Evolutionary conservation across 2,797 vertebrate genomes (phyloP).

Genomic region (Microtus obscurus): DNA sequence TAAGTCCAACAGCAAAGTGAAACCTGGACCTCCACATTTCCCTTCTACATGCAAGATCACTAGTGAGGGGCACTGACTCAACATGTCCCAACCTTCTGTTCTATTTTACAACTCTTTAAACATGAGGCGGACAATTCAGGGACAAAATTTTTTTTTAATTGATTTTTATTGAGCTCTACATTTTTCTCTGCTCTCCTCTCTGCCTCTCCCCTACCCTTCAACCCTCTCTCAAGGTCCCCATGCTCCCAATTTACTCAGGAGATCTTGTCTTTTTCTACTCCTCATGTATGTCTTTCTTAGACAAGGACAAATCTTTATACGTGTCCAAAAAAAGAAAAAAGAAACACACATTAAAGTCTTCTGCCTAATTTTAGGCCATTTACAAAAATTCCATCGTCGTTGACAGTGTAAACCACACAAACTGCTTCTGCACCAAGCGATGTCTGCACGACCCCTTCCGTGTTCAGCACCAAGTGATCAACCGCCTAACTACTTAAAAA

Average conservation of each 20-base stretch:
- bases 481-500: accelerated
- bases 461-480: neutral
- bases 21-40: neutral
- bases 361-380: neutral
- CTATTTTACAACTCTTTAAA: neutral
- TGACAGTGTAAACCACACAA: neutral
- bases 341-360: neutral
- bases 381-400: neutral
- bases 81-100: neutral
- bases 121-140: neutral
- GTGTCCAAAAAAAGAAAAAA: neutral
- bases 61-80: neutral
- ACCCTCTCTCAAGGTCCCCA: no score
- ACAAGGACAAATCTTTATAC: neutral
- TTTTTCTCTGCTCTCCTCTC: no score
- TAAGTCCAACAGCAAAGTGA: neutral
- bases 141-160: neutral
- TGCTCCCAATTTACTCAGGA: no score
- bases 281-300: no score
- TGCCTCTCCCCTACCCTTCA: no score
- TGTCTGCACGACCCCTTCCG: neutral
- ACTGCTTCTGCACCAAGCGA: neutral
- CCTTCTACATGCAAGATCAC: neutral
- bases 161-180: no score
- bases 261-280: no score